A percentile compares a stretch with the other conserved stretches of the same genome.
Evolutionary conservation across 2,797 vertebrate species (phyloP).

Genomic region (Pachyuromys duprasi): DNA sequence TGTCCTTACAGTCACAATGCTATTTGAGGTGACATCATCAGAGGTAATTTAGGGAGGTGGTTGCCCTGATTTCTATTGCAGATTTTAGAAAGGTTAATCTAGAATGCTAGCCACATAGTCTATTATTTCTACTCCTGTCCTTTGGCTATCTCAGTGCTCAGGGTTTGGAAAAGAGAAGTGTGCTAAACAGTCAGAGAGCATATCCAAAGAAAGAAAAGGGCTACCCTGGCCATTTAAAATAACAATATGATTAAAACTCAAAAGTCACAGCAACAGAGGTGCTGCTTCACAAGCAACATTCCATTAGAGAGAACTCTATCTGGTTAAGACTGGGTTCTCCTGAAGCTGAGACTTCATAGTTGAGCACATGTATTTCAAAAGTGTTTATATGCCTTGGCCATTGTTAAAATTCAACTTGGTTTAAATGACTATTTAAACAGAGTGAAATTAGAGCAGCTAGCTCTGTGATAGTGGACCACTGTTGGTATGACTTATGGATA

Average conservation of each 20-base stretch:
- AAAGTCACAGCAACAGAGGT: not conserved
- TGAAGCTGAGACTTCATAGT: not conserved
- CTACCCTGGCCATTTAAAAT: not conserved
- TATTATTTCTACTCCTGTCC: not conserved
- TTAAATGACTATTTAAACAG: not conserved
- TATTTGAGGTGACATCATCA: slow-evolving; percentile 28
- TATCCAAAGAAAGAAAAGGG: not conserved
- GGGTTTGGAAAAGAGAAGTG: not conserved
- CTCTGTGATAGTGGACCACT: not conserved
- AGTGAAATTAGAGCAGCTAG: not conserved
- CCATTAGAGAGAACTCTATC: too few species aligned
- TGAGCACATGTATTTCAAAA: not conserved
- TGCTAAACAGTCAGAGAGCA: not conserved
- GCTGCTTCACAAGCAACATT: not conserved
- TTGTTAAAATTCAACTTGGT: not conserved
- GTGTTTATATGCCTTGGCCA: not conserved
- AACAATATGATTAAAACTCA: not conserved
- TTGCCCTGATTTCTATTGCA: not conserved
- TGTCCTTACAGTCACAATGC: not conserved
- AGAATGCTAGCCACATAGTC: not conserved
- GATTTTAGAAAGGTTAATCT: slow-evolving; percentile 3
- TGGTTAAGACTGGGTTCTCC: not conserved
- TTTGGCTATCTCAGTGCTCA: not conserved
- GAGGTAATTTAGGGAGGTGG: not conserved
- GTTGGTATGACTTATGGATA: not conserved